Evolutionary conservation across 2,888 invertebrate genomes (phyloP).

Genomic region (Troides oblongomaculatus): DNA sequence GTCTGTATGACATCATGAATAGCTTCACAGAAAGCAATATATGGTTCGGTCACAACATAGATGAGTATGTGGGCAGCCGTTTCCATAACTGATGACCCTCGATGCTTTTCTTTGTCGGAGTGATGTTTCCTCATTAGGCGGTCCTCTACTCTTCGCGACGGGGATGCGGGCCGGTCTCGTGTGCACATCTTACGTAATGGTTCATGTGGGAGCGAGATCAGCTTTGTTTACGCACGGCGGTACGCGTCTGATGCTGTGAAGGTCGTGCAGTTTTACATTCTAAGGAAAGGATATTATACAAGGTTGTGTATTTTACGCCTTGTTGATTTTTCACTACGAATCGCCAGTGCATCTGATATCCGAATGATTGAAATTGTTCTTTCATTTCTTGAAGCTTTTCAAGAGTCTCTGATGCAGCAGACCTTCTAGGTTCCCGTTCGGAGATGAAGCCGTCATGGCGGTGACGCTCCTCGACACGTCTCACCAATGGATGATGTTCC

Average conservation of each 20-base stretch:
- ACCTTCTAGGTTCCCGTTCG: too few species aligned
- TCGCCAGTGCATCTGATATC: background rate
- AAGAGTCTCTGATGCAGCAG: too few species aligned
- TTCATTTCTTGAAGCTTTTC: too few species aligned
- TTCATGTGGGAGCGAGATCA: constrained; percentile 16
- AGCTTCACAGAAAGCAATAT: constrained; percentile 7
- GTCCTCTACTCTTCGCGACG: constrained; percentile 6
- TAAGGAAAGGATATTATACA: constrained; percentile 26
- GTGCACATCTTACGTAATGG: constrained; percentile 11
- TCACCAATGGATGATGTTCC: too few species aligned
- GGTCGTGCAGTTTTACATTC: constrained; percentile 15
- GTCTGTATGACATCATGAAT: constrained; percentile 6
- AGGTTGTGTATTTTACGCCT: constrained; percentile 21
- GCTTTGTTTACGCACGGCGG: constrained; percentile 6
- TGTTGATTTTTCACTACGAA: constrained; percentile 12
- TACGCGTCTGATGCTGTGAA: constrained; percentile 20
- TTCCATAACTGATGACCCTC: constrained; percentile 13
- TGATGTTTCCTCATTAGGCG: constrained; percentile 24
- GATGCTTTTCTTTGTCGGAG: constrained; percentile 11
- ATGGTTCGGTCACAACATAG: constrained; percentile 2
- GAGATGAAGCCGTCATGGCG: too few species aligned
- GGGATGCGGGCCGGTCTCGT: constrained; percentile 11
- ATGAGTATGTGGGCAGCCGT: constrained; percentile 11
- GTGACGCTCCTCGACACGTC: too few species aligned
- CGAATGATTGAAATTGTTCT: too few species aligned